These are phyloP conservation scores for Anisognathus igniventris DNA, from an alignment of 2,797 vertebrate species.

Conservation along the genomic window DNA sequence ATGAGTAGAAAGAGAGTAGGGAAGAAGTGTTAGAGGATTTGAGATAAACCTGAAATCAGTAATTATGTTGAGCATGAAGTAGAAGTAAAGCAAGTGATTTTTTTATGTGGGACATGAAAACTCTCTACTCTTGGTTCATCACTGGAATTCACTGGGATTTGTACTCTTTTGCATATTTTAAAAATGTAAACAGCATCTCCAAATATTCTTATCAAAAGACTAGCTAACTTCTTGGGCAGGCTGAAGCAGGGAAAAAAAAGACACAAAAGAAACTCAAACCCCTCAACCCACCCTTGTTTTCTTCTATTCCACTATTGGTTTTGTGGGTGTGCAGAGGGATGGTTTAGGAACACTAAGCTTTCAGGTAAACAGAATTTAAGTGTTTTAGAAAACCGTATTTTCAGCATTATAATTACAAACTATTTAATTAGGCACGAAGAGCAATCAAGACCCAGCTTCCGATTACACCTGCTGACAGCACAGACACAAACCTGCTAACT, in stretches of 20 bases:
- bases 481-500: neutral
- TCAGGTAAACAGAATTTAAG: slow-evolving; percentile 62
- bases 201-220: neutral
- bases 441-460: slow-evolving; percentile 59
- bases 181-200: neutral
- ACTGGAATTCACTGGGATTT: neutral
- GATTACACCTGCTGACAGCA: slow-evolving; percentile 59
- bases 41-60: neutral
- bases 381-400: slow-evolving; percentile 60
- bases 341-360: slow-evolving; percentile 42
- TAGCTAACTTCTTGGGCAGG: neutral
- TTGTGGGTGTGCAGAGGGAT: neutral
- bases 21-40: neutral
- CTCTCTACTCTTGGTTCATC: neutral
- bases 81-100: neutral
- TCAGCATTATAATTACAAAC: slow-evolving; percentile 62
- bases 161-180: neutral
- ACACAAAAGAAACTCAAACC: neutral
- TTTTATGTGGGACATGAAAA: neutral
- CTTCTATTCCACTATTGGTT: neutral
- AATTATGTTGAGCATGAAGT: neutral
- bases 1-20: neutral
- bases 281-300: neutral
- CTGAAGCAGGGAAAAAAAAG: neutral
- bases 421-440: slow-evolving; percentile 57